phyloP scores from a whole-genome alignment of 2,797 vertebrate genomes.

The Mormyrus proboscirostris region DNA sequence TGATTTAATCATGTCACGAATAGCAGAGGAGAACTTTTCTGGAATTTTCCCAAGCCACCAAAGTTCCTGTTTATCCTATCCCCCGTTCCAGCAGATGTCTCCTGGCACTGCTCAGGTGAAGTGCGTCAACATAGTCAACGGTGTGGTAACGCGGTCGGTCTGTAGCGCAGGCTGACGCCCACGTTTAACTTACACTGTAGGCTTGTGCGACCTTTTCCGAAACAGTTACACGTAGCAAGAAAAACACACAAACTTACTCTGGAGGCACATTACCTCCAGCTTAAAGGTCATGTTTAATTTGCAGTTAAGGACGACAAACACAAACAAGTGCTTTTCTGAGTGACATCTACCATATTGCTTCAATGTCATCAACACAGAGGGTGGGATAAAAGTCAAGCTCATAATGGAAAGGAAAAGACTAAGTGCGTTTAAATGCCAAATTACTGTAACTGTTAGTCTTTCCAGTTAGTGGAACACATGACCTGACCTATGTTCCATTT shows the following conservation, averaged over 20 bases:
- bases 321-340: neutral
- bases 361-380: neutral
- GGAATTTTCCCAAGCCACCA: neutral
- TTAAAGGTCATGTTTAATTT: constrained; percentile 11
- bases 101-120: neutral
- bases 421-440: neutral
- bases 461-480: neutral
- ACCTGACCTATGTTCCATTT: neutral
- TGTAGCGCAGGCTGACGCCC: neutral
- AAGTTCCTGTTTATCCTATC: neutral
- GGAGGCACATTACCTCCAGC: neutral
- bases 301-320: neutral
- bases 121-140: neutral
- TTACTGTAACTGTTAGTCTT: neutral
- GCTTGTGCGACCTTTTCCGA: neutral
- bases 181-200: neutral
- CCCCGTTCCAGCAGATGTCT: neutral
- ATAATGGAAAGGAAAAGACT: neutral
- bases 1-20: neutral
- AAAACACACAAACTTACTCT: neutral
- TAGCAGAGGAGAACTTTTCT: neutral
- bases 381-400: neutral
- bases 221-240: neutral
- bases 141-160: too few relatives aligned
- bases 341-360: neutral